Percentiles rank a stretch among this genome's conserved stretches.
Conservation (phyloP, 2,888 invertebrate species). For the Helleia helle region DNA sequence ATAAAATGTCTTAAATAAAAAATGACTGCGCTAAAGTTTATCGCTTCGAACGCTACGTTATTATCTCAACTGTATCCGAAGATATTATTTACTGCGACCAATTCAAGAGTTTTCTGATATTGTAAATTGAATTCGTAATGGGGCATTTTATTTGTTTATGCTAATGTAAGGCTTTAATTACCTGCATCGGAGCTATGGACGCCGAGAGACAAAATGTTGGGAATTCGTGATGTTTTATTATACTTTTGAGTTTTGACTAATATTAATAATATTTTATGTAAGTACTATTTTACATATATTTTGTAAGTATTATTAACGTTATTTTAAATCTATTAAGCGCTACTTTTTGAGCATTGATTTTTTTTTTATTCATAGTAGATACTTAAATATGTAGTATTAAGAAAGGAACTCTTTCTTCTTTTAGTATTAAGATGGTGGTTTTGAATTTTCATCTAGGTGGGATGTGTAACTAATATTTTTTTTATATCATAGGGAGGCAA, state of each 20-base stretch:
- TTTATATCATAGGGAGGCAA: no score
- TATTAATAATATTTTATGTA: no score
- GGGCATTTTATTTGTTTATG: slow-evolving; percentile 73
- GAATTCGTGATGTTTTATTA: slow-evolving; percentile 29
- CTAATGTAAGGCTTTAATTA: slow-evolving; percentile 70
- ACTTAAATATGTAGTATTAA: no score
- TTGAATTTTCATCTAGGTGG: no score
- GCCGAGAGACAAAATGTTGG: slow-evolving; percentile 23
- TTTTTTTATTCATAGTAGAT: no score
- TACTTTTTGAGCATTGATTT: no score
- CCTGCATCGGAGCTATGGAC: slow-evolving; percentile 33
- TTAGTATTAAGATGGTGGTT: no score
- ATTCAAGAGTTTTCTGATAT: slow-evolving; percentile 65
- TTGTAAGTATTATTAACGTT: no score
- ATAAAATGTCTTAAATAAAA: background rate
- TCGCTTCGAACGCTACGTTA: slow-evolving; percentile 28
- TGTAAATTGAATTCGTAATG: slow-evolving; percentile 73
- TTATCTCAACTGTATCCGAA: slow-evolving; percentile 48
- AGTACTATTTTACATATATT: no score
- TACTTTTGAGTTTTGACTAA: background rate
- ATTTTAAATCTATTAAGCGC: no score
- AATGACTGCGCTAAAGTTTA: slow-evolving; percentile 7
- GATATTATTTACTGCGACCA: slow-evolving; percentile 70
- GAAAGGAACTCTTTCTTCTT: no score
- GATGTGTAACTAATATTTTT: no score